These are phyloP conservation scores for Amphiprion clarkii DNA, from an alignment of 2,797 vertebrate species.

Conservation along the genomic window DNA sequence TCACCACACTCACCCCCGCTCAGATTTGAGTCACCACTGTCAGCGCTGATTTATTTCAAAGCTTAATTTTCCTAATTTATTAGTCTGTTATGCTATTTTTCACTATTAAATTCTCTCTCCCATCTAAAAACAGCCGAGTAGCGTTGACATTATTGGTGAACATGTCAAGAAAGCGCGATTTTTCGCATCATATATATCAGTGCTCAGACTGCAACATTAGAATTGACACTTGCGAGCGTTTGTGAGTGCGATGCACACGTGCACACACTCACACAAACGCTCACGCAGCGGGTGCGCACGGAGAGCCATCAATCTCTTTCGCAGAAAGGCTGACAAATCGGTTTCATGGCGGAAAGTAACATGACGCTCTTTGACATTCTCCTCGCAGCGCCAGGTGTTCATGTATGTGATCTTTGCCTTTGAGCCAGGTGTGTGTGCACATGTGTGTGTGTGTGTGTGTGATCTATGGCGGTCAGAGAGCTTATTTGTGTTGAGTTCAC, in stretches of 20 bases:
- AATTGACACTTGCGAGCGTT: constrained; percentile 24
- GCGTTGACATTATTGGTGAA: background rate
- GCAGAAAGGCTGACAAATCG: constrained; percentile 77
- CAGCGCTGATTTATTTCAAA: constrained; percentile 26
- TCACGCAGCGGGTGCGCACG: constrained; percentile 54
- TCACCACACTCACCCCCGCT: constrained; percentile 16
- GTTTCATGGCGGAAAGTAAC: constrained; percentile 73
- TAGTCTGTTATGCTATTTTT: background rate
- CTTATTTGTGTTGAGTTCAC: constrained; percentile 80
- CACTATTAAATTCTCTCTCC: background rate
- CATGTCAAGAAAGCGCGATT: background rate
- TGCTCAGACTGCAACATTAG: constrained; percentile 27
- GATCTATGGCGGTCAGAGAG: constrained; percentile 71
- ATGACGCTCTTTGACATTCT: constrained; percentile 64
- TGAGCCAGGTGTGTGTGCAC: constrained; percentile 68
- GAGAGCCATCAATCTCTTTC: constrained; percentile 56
- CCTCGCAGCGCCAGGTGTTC: constrained; percentile 72
- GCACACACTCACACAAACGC: constrained; percentile 37
- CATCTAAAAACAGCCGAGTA: background rate
- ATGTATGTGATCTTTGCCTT: constrained; percentile 65
- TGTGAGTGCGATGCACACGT: constrained; percentile 14
- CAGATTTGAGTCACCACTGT: constrained; percentile 18
- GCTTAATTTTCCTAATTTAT: background rate
- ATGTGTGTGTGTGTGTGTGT: constrained; percentile 34
- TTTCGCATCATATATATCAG: constrained; percentile 8